Evolutionary conservation across 2,113 vertebrate species (phyloP).

Genomic region (Lepidothrix coronata): DNA sequence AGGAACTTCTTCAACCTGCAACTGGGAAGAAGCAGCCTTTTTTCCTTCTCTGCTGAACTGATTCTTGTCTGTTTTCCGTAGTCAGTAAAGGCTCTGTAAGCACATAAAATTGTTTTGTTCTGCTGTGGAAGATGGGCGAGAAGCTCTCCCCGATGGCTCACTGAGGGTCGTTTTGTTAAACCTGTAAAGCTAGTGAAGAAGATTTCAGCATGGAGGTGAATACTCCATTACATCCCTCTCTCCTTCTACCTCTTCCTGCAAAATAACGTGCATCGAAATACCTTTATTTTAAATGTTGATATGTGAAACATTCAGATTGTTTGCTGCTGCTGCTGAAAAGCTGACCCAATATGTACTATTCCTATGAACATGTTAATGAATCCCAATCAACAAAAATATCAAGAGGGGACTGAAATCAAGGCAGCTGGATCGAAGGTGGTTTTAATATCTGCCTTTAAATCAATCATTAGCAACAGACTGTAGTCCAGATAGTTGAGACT

Average conservation of each 20-base stretch:
- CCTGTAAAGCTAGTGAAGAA: background rate
- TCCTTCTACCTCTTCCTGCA: background rate
- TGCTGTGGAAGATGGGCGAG: fast-evolving
- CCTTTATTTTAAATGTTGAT: background rate
- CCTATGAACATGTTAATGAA: background rate
- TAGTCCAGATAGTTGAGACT: background rate
- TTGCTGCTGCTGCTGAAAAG: background rate
- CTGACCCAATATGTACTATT: background rate
- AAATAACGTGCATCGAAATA: background rate
- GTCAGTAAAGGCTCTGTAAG: fast-evolving
- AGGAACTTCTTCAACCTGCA: background rate
- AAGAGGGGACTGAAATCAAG: background rate
- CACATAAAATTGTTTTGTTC: background rate
- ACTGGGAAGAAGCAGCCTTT: background rate
- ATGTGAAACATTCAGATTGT: background rate
- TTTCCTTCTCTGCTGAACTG: background rate
- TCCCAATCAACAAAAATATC: background rate
- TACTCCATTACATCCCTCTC: background rate
- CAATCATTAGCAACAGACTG: background rate
- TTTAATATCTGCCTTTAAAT: background rate
- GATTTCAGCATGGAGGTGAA: background rate
- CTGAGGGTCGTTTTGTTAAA: background rate
- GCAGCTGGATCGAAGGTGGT: background rate
- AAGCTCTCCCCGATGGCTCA: background rate
- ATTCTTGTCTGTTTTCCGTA: background rate